Evolutionary conservation across 2,113 vertebrate genomes (phyloP).

Genomic region (Percopsis transmontana): DNA sequence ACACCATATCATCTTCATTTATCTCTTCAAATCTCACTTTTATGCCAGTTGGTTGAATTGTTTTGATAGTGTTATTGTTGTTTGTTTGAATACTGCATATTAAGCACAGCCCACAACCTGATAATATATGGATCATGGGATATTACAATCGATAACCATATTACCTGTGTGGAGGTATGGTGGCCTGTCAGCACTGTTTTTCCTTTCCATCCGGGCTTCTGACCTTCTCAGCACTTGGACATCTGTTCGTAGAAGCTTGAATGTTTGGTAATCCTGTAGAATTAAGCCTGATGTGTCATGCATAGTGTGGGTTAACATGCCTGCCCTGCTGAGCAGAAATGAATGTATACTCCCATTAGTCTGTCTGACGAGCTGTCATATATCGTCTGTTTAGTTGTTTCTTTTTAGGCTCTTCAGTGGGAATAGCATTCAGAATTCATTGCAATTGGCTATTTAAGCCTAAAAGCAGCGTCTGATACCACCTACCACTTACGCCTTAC

Average conservation of each 20-base stretch:
- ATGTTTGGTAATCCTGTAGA: constrained; percentile 20
- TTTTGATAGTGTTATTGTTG: too few relatives aligned
- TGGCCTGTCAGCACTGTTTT: background rate
- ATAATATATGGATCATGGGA: constrained; percentile 24
- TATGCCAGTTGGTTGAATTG: too few relatives aligned
- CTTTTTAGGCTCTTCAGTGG: constrained; percentile 14
- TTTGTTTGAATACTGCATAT: too few relatives aligned
- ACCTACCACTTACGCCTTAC: constrained; percentile 21
- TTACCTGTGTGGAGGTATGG: constrained; percentile 9
- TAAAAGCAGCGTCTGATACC: constrained; percentile 5
- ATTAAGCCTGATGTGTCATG: background rate
- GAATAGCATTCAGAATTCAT: constrained; percentile 10
- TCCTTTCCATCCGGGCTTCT: constrained; percentile 2
- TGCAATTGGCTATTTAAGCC: background rate
- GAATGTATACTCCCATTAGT: too few relatives aligned
- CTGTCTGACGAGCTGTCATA: too few relatives aligned
- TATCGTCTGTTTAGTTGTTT: constrained; percentile 13
- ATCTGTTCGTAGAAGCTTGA: constrained; percentile 2
- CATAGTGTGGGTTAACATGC: constrained; percentile 12
- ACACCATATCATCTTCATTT: too few relatives aligned
- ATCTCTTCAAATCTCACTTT: too few relatives aligned
- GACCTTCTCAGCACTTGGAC: background rate
- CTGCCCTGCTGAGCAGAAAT: too few relatives aligned
- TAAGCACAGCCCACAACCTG: too few relatives aligned
- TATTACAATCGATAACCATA: constrained; percentile 1